Evolutionary conservation across 2,113 vertebrate species (phyloP), one percentile per base, ranked within the genome.

Genomic region (Vidua macroura): DNA sequence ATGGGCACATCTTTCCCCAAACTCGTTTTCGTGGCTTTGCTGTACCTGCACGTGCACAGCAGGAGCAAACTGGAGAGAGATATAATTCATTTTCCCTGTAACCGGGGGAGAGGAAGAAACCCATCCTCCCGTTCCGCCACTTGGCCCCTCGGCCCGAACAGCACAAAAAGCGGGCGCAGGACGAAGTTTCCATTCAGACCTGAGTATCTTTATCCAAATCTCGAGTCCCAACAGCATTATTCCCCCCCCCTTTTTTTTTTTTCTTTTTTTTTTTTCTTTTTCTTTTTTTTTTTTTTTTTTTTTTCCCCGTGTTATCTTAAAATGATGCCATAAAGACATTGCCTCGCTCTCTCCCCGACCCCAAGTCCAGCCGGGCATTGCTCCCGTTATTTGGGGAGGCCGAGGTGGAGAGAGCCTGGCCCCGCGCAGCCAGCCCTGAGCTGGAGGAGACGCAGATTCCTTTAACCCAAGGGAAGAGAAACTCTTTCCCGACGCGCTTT

Each of bases 21-120:
- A 53, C n/a, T 82, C 44, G 19, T 85, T 77, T 51, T 13, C 17
- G 15, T 18, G 44, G 37, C 3, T 85, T 88, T 64, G 8, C 7
- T 81, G 41, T 81, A 63, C 69, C 56, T 77, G n/a, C 41, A 13
- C 9, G 10, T 15, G 23, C 27, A 28, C 48, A 46, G 30, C 5
- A n/a, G 37, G 31, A 86, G 27, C n/a, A 28, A 55, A 27, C 2
- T 15, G 5, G 8, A 23, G 6, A 14, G 9, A 35, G 9, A 30
- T 8, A 7, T 1, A 30, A 3, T 24, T 43, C 9, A 31, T 48
- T 68, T 37, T 5, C 19, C 10, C n/a, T 41, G 1, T 9, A 9
- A 5, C 41, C 19, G 9, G 1, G 2, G 3, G 9, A 53, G 19
- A 68, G 19, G 16, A 16, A 16, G 22, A 55, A 46, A n/a, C 13